Base-by-base conservation (phyloP, 2,888 invertebrate genomes). In the Empis stercorea region DNA sequence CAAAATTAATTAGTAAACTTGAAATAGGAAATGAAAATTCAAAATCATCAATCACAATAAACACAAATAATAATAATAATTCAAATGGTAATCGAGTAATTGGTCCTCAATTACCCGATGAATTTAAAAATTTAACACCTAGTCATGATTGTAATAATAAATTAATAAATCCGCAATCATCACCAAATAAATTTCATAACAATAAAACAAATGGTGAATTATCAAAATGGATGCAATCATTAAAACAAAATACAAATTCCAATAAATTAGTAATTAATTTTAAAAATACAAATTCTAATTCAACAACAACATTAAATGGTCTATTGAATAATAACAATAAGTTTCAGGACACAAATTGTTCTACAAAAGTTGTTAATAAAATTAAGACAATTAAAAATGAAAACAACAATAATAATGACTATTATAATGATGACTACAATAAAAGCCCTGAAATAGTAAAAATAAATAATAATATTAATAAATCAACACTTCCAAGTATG, bases 211-310 rank as follows among this genome's bases (percentile, higher is more conserved):
- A 4, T 30, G 41, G 5, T 16, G 11, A 20, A n/a, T 23, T 27
- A 40, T 23, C 40, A 40, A 34, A 34, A 27, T 27, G 23, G 23
- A 27, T 27, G 23, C 23, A 27, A 7, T 27, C 23, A 27, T 27
- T 27, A 27, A 27, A 27, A 27, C 23, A 27, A 27, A 27, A 27
- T 27, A 49, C 50, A 11, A 42, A 46, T 32, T 54, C 53, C 43
- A 56, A 54, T 27, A 58, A 59, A 49, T 57, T 73, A 49, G 73
- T 73, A 57, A 73, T 72, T 53, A 73, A 74, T 9, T 64, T 74
- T 34, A 75, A 73, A 51, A 70, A 72, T 43, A 34, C 52, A 64
- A 10, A 59, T 62, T 48, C 43, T 17, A 51, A 44, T 48, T 38
- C 42, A 34, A 45, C 51, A 43, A 49, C 45, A 40, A 46, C 4